Base-by-base conservation (phyloP, 2,113 vertebrate species). In the Apteryx mantelli region DNA sequence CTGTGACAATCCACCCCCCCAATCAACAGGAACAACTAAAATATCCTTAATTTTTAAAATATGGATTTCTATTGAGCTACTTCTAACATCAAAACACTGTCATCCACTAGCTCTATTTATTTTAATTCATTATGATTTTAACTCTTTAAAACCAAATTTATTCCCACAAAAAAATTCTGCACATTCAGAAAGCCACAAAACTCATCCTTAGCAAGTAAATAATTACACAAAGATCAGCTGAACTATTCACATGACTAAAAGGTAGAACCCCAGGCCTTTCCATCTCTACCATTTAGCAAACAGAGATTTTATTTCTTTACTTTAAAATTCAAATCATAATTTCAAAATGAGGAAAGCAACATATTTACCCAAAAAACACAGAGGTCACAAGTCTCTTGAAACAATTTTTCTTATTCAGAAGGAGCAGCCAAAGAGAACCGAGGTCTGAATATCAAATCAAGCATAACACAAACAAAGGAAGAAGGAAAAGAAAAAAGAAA, bases 381-480 rank as follows among this genome's bases (percentile, higher is more conserved):
- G 6, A 84, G 50, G 69, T 58, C 92, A 66, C 13, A 78, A 91
- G 46, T 30, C 87, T 22, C 70, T 26, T 22, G 21, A 65, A 60
- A 55, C 28, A 16, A 30, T n/a, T 32, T 83, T 87, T 61, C 71
- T 77, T 73, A 82, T 80, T 91, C 82, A 83, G 79, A 77, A 83
- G 52, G 30, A 82, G 88, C 88, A 90, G 92, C 21, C 88, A 82
- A 65, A 85, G 75, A 87, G 82, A 93, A 66, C 55, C 0, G 1
- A 91, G 92, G 71, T 38, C 71, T 86, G 88, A 88, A 82, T 25
- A 16, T 50, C 71, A 58, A 48, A 61, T 63, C 71, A 81, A 90
- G 75, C 88, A 70, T 34, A 86, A 80, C 44, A 90, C 44, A 81
- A 88, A 94, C 36, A 94, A 94, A 94, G 58, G 90, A 11, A 44